A percentile compares a stretch with the other conserved stretches of the same genome.
phyloP scores from a whole-genome alignment of 1,140 invertebrate species.

The Meloidogyne hapla region DNA sequence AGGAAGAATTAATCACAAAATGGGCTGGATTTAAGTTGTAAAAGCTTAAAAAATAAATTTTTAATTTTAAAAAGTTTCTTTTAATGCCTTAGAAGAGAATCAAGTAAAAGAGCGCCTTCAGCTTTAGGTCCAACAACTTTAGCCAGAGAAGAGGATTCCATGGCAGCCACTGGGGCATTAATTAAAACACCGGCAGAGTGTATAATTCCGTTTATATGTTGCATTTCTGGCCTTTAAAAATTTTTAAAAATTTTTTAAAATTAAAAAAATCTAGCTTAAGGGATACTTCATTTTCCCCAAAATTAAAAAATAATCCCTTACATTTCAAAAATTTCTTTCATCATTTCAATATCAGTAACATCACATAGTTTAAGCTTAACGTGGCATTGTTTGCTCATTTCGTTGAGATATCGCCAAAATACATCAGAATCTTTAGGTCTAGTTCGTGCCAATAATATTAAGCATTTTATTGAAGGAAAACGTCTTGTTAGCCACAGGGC shows the following conservation, averaged over 20 bases:
- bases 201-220: slow-evolving; percentile 3
- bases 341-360: background rate
- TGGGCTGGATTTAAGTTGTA: background rate
- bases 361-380: background rate
- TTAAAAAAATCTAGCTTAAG: no score
- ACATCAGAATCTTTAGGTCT: background rate
- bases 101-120: background rate
- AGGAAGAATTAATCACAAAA: slow-evolving; percentile 11
- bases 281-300: no score
- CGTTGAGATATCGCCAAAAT: background rate
- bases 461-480: background rate
- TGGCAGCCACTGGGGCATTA: background rate
- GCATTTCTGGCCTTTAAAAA: background rate
- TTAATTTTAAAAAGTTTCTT: background rate
- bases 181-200: slow-evolving; percentile 8
- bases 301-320: background rate
- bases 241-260: no score
- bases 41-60: background rate
- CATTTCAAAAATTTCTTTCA: slow-evolving; percentile 8
- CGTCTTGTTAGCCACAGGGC: background rate
- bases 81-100: background rate
- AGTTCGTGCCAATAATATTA: slow-evolving; percentile 6
- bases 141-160: background rate
- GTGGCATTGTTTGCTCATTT: background rate
- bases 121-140: slow-evolving; percentile 3